These are phyloP conservation scores for Octomys mimax DNA, from an alignment of 2,797 vertebrate genomes.

Conservation along the genomic window DNA sequence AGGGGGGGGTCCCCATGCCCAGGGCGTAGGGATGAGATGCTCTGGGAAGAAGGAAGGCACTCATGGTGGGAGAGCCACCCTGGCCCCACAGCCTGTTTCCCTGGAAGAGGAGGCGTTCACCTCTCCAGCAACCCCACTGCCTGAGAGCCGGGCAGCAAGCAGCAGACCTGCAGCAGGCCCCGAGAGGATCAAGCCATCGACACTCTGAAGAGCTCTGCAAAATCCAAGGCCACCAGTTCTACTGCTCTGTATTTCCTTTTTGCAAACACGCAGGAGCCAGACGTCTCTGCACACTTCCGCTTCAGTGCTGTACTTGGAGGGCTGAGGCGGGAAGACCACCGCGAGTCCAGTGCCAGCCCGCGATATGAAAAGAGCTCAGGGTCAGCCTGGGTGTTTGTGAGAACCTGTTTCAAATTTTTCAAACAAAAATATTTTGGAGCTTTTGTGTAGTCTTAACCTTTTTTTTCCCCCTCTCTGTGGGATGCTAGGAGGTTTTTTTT, in stretches of 20 bases:
- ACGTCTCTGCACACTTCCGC: neutral
- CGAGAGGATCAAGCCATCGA: fast-evolving
- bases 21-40: fast-evolving
- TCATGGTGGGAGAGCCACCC: fast-evolving
- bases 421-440: neutral
- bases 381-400: neutral
- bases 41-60: fast-evolving
- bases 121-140: fast-evolving
- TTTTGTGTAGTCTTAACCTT: neutral
- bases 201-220: neutral
- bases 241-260: neutral
- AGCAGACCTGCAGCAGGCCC: neutral
- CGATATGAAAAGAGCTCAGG: neutral
- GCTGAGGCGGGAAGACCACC: neutral
- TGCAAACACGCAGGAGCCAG: neutral
- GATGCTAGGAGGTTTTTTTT: neutral
- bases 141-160: fast-evolving
- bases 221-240: too few species aligned
- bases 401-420: neutral
- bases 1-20: fast-evolving
- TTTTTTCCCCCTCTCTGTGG: neutral
- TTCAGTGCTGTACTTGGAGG: neutral
- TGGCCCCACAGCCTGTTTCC: neutral
- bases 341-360: neutral
- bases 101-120: fast-evolving